Evolutionary conservation across 1,140 invertebrate genomes (phyloP).

Genomic region (Diprion similis): DNA sequence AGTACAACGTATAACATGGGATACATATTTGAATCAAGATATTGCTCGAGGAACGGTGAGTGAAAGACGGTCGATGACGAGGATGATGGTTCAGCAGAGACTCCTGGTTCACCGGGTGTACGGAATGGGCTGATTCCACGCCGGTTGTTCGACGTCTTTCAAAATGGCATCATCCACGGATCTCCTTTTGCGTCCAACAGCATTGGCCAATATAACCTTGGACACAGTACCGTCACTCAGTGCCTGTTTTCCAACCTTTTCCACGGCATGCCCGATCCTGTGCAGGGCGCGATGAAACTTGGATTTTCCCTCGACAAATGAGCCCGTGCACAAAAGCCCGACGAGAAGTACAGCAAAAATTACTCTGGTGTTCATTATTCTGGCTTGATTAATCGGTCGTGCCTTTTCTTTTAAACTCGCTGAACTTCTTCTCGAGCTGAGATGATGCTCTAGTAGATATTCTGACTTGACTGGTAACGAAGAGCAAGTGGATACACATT

Average conservation of each 20-base stretch:
- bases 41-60: too few relatives aligned
- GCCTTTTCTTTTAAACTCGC: neutral
- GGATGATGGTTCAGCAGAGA: too few relatives aligned
- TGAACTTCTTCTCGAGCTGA: neutral
- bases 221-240: constrained; percentile 1
- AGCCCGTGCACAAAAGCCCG: neutral
- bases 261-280: neutral
- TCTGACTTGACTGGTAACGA: neutral
- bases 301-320: neutral
- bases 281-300: neutral
- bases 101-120: neutral
- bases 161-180: neutral
- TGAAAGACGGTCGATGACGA: too few relatives aligned
- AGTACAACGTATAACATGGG: too few relatives aligned
- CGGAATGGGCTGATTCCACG: neutral
- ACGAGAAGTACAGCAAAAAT: neutral
- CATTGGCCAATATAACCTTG: neutral
- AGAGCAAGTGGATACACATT: neutral
- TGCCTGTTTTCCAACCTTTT: constrained; percentile 8
- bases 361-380: neutral
- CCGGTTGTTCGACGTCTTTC: neutral
- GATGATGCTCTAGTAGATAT: neutral
- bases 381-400: neutral
- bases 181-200: neutral
- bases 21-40: too few relatives aligned